Evolutionary conservation across 2,113 vertebrate species (phyloP), one percentile per base, ranked within the genome.

Genomic region (Gracilinanus agilis): DNA sequence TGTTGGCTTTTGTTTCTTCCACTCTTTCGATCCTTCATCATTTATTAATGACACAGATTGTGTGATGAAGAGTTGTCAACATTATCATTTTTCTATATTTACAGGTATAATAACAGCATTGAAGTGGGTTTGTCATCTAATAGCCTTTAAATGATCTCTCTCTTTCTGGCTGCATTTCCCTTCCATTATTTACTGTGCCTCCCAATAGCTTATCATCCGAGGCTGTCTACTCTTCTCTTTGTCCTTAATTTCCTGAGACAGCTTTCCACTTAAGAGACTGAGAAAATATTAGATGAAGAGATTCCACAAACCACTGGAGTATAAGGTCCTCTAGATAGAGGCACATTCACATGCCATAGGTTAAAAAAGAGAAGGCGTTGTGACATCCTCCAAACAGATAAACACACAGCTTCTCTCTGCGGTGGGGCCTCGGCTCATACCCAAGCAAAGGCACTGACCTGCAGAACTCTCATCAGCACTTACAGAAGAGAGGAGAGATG

Each of bases 11-110:
- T 94, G 56, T 96, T 98, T 97, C 95, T 95, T 98, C 98, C 67
- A 93, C 40, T 98, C 94, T 93, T 91, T 97, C 97, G 96, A 93
- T 91, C 91, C 96, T 97, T 98, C 97, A 98, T 98, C 91, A 98
- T 56, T 98, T 98, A 98, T 98, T 98, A 98, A 98, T 98, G 98
- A 94, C 0, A 19, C 90, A 95, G 96, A 98, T 94, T 12, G 34
- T 94, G 95, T 97, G 97, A 98, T 96, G 97, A 98, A 97, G 97
- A 96, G 56, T 97, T 98, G 97, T 98, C 97, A 98, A 97, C 97
- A 98, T 97, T 91, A 93, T 96, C 88, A 94, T 98, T 95, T 97
- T 97, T 92, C 94, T 97, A 55, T 98, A 98, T 98, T 98, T 98
- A 98, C 97, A 98, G 96, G 95, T 97, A 92, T 89, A 98, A 97